A percentile compares a stretch with the other conserved stretches of the same genome.
These are phyloP conservation scores for Pocillopora damicornis DNA, from an alignment of 64 coral and sea anemone genomes.

Conservation along the genomic window DNA sequence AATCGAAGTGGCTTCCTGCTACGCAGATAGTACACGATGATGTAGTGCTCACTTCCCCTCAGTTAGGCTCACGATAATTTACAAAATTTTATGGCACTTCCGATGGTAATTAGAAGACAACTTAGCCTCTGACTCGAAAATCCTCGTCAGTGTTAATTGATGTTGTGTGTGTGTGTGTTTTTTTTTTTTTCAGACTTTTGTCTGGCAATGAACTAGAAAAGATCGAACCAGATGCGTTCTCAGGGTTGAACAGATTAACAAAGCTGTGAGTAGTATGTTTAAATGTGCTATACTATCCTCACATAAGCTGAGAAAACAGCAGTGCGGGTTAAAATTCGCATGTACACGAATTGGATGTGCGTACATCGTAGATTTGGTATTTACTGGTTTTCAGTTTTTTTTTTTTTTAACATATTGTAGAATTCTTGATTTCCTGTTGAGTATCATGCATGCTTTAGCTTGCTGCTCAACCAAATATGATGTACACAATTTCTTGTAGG, in stretches of 20 bases:
- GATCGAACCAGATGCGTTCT: conserved; percentile 20
- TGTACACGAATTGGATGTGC: too few species aligned
- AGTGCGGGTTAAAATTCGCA: too few species aligned
- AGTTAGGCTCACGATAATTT: neutral
- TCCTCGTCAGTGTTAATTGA: neutral
- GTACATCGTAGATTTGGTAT: too few species aligned
- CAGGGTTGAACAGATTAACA: conserved; percentile 24
- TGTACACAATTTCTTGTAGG: neutral
- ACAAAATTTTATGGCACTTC: conserved; percentile 15
- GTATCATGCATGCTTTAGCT: too few species aligned
- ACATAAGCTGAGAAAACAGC: too few species aligned
- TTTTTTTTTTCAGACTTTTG: conserved; percentile 32
- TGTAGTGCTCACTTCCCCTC: neutral
- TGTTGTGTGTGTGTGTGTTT: neutral
- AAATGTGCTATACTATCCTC: neutral
- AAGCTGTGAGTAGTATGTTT: conserved; percentile 3
- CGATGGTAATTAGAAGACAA: neutral
- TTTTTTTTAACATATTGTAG: too few species aligned
- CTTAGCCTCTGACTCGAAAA: conserved; percentile 2
- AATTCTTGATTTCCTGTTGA: too few species aligned
- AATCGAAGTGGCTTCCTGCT: neutral
- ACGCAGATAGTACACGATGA: neutral
- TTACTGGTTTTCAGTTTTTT: too few species aligned
- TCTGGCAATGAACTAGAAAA: neutral
- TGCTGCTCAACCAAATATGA: neutral